These are phyloP conservation scores for Ferrisia virgata DNA, from an alignment of 2,888 invertebrate species.

Conservation along the genomic window DNA sequence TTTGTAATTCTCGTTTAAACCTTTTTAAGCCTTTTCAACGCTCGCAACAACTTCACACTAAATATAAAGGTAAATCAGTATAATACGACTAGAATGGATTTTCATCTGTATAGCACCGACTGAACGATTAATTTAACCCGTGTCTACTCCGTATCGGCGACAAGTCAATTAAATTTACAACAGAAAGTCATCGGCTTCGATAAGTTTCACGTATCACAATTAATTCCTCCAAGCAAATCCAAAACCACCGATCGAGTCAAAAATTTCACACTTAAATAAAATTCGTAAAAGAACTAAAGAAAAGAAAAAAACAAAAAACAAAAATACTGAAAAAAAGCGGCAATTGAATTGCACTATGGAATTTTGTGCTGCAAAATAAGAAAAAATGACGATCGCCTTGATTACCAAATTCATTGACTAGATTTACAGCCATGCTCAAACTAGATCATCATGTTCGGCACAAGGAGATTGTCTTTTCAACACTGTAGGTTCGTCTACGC, in stretches of 20 bases:
- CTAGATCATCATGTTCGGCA: conserved; percentile 11
- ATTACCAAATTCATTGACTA: neutral
- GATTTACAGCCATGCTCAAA: neutral
- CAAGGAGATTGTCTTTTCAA: conserved; percentile 24
- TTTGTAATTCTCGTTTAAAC: neutral
- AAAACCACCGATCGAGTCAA: neutral
- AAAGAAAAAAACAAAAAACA: neutral
- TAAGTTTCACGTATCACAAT: neutral
- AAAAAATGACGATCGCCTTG: neutral
- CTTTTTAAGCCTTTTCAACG: neutral
- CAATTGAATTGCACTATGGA: neutral
- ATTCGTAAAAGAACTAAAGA: neutral
- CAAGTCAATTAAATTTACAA: neutral
- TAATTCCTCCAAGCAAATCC: neutral
- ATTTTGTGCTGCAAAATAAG: conserved; percentile 3
- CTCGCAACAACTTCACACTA: neutral
- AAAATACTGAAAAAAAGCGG: conserved; percentile 48
- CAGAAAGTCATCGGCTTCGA: neutral
- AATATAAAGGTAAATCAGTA: conserved; percentile 10
- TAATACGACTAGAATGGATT: conserved; percentile 10
- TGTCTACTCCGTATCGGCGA: neutral
- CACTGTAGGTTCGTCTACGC: conserved; percentile 71
- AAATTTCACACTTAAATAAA: neutral
- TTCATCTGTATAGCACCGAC: conserved; percentile 16
- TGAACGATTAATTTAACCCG: neutral